Base-by-base conservation (phyloP, 2,888 invertebrate genomes). In the Mimachlamys varia region DNA sequence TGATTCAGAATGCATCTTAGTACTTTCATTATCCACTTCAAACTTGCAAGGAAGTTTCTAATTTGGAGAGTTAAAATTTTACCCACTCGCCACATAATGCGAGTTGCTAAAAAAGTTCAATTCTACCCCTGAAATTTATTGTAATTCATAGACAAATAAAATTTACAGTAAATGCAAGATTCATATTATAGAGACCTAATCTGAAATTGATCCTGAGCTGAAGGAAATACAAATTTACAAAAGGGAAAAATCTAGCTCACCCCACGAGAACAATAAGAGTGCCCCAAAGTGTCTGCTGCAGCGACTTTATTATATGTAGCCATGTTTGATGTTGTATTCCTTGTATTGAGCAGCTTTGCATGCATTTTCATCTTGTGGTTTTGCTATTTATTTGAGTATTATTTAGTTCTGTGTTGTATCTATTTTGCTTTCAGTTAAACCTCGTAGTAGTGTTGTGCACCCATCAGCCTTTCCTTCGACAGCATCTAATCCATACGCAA, bases 361-460 rank as follows among this genome's bases (percentile, higher is more conserved):
- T 88, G 88, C 76, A 76, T 76, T 76, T 76, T 76, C 58, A 76
- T 76, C 76, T 76, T 76, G 76, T 88, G 53, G 27, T 90, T 50
- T 44, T 76, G 53, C 44, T 90, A 37, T 27, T 58, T 62, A 37
- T 88, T 37, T 44, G 89, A 89, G 49, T 50, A 58, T 92, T 55
- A 87, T 90, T 90, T 90, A 89, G 87, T 90, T 76, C 76, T 76
- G 76, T 92, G 91, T 92, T 90, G 90, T 92, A 90, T 94, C 92
- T 93, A 92, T 94, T 94, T 93, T 95, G 94, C 94, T 95, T 95
- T 95, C 95, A 95, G 95, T 95, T 93, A 89, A 89, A 76, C 89
- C 89, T 88, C 89, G 93, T 93, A 92, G 93, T 94, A 94, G 94
- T 94, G 92, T 94, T 92, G 91, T 91, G 62, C 90, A 92, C 87